Evolutionary conservation across 2,113 vertebrate genomes (phyloP), one percentile per base, ranked within the genome.

Genomic region (Paracanthobrama guichenoti): DNA sequence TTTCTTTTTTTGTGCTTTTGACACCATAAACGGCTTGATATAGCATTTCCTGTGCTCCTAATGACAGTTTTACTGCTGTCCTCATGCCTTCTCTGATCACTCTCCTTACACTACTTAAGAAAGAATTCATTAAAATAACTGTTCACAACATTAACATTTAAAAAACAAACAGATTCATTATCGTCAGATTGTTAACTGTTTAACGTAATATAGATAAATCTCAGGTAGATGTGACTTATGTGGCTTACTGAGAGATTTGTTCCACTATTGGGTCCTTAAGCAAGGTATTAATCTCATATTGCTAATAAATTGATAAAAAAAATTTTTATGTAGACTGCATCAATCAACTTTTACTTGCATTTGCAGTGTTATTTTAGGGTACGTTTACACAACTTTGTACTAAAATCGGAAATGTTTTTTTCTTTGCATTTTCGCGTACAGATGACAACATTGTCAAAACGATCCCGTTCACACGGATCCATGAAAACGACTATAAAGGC

Each of bases 11-110:
- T 59, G 59, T 24, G 77, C 16, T 42, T 79, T 66, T 50, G n/a
- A 78, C 75, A 78, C 75, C 12, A 26, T 24, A 78, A 78, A 50
- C 35, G 79, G 79, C 46, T 66, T 20, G 59, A 80, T 62, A 62
- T 24, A 76, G 31, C 50, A 60, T 20, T 66, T 60, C 42, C 9
- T 79, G n/a, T 28, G 55, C n/a, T 44, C 1, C n/a, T 79, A 44
- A 46, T 79, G 39, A 12, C 42, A 79, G 59, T 12, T 79, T 79
- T 26, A 42, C 35, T 42, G 75, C 55, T 78, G 67, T 66, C 59
- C 78, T 79, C n/a, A 46, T 22, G n/a, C 2, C 11, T 35, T 60
- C 31, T 77, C 53, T 39, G 20, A 39, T 42, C 13, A 11, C 7
- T 78, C 31, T 50, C 72, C 48, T 53, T 4, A 35, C 48, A 55